Percentiles rank a stretch among this genome's conserved stretches.
phyloP scores from a whole-genome alignment of 2,113 vertebrate species.

The Gulo gulo region DNA sequence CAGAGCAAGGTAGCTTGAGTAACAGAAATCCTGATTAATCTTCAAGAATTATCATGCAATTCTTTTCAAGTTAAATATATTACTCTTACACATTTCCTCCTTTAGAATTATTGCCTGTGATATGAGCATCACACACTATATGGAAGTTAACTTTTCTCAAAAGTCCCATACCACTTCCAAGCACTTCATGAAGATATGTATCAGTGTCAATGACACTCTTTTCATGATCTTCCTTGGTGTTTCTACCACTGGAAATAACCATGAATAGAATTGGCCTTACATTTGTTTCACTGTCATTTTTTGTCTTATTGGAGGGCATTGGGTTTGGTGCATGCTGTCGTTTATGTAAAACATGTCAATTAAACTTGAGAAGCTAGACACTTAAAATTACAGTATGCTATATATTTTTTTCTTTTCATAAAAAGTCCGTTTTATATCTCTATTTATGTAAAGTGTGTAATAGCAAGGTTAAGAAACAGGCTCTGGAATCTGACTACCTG shows the following conservation, averaged over 20 bases:
- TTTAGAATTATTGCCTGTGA: slow-evolving; percentile 88
- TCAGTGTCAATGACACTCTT: slow-evolving; percentile 88
- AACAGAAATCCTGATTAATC: not conserved
- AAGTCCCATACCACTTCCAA: slow-evolving; percentile 89
- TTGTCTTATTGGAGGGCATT: slow-evolving; percentile 87
- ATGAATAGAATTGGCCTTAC: slow-evolving; percentile 89
- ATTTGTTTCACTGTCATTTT: slow-evolving; percentile 88
- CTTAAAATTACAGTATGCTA: not conserved
- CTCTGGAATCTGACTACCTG: not conserved
- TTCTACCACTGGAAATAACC: slow-evolving; percentile 87
- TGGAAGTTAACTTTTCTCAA: slow-evolving; percentile 89
- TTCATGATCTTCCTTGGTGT: slow-evolving; percentile 89
- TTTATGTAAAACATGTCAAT: not conserved
- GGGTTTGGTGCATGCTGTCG: slow-evolving; percentile 71
- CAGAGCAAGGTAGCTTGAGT: not conserved
- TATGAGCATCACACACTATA: slow-evolving; percentile 89
- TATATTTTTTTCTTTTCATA: not conserved
- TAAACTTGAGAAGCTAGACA: not conserved
- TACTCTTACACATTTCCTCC: not conserved
- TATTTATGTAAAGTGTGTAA: not conserved
- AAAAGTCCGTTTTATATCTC: not conserved
- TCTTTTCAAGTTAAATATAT: not conserved
- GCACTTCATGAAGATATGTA: slow-evolving; percentile 93
- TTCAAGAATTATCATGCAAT: not conserved
- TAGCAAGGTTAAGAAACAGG: not conserved